These are phyloP conservation scores for Eurystomus gularis DNA, from an alignment of 2,113 vertebrate species.

Conservation along the genomic window DNA sequence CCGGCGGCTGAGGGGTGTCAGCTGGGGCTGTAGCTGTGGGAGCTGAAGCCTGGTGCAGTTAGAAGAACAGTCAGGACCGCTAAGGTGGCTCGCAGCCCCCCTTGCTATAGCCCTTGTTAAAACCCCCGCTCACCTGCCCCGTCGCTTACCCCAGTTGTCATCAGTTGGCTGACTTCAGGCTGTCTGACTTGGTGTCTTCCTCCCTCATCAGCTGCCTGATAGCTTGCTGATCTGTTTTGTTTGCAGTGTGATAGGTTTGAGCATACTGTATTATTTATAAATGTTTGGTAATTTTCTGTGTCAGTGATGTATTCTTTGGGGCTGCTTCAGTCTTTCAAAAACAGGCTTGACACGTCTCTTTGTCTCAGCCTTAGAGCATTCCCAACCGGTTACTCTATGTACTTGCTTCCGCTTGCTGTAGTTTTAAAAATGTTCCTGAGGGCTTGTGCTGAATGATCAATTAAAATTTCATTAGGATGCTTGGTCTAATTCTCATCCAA, in stretches of 20 bases:
- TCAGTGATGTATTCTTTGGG: constrained; percentile 36
- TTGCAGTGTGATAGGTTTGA: constrained; percentile 54
- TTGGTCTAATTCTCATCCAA: background rate
- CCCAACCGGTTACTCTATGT: background rate
- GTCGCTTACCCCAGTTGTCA: background rate
- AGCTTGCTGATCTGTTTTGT: constrained; percentile 61
- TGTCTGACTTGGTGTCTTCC: constrained; percentile 18
- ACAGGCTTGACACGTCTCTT: background rate
- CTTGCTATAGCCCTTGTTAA: background rate
- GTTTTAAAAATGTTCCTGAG: background rate
- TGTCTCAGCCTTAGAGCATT: background rate
- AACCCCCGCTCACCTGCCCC: background rate
- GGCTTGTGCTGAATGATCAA: background rate
- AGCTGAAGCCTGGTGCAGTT: background rate
- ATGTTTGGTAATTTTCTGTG: constrained; percentile 60
- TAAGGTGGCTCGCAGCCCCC: background rate
- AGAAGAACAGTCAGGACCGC: background rate
- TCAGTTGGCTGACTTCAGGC: constrained; percentile 44
- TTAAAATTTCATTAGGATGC: constrained; percentile 8
- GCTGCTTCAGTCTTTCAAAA: constrained; percentile 17
- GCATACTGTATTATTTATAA: constrained; percentile 61
- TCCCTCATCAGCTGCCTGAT: constrained; percentile 21
- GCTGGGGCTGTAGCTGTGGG: background rate
- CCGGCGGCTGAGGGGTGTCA: background rate
- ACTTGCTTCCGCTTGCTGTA: background rate